These are phyloP conservation scores for Mormyrus hasselquistii DNA, from an alignment of 2,797 vertebrate species.

Conservation along the genomic window DNA sequence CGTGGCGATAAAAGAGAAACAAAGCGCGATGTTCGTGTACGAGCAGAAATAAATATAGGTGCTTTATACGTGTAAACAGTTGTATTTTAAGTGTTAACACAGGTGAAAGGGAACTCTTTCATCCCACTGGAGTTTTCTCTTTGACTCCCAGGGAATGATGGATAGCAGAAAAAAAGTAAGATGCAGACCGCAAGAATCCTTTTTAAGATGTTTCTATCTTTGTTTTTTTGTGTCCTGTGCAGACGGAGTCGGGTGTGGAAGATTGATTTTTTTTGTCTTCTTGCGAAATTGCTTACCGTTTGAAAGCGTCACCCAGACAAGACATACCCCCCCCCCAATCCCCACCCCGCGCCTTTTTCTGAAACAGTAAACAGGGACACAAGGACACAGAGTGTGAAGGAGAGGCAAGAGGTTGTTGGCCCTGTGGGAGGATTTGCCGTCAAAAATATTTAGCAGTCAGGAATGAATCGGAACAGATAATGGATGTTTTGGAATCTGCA, in stretches of 20 bases:
- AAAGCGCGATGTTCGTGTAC: background rate
- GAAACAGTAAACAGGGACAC: constrained; percentile 50
- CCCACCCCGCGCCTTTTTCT: constrained; percentile 28
- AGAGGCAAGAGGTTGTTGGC: constrained; percentile 38
- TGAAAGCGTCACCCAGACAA: constrained; percentile 36
- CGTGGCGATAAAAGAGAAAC: background rate
- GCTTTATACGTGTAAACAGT: background rate
- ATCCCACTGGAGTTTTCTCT: background rate
- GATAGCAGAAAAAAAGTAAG: background rate
- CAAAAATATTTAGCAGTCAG: constrained; percentile 66
- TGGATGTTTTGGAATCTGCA: constrained; percentile 65
- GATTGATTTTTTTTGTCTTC: constrained; percentile 34
- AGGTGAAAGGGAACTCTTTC: constrained; percentile 1
- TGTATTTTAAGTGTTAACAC: background rate
- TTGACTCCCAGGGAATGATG: background rate
- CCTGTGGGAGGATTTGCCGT: constrained; percentile 61
- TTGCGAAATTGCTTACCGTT: constrained; percentile 34
- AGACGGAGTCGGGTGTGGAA: constrained; percentile 30
- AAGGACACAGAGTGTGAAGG: constrained; percentile 48
- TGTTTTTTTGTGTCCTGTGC: background rate
- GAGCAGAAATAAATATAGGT: background rate
- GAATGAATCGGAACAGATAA: constrained; percentile 68
- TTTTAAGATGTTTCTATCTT: constrained; percentile 4
- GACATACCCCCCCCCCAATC: constrained; percentile 22
- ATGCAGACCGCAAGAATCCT: background rate